Percentiles rank a stretch among this genome's conserved stretches.
phyloP scores from a whole-genome alignment of 2,888 invertebrate species.

The Chloroclysta siterata region DNA sequence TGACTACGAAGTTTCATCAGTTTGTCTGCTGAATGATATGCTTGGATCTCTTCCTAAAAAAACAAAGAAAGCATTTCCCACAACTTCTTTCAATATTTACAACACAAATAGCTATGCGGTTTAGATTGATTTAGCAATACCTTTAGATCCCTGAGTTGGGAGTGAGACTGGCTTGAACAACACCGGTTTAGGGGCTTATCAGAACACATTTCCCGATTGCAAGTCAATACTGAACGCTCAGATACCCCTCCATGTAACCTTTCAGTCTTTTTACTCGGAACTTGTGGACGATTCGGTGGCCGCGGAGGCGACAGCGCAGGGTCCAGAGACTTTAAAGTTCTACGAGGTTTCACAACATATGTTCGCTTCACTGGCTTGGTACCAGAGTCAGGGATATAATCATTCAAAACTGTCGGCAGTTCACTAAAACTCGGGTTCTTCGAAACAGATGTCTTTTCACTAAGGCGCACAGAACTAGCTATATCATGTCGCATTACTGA shows the following conservation, averaged over 20 bases:
- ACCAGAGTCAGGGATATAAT: constrained; percentile 57
- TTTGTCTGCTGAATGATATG: constrained; percentile 66
- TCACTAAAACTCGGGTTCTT: constrained; percentile 65
- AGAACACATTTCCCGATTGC: constrained; percentile 55
- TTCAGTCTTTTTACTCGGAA: constrained; percentile 41
- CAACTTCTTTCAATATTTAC: too few relatives aligned
- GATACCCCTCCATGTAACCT: constrained; percentile 54
- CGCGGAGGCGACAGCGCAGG: constrained; percentile 59
- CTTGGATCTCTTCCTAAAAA: constrained; percentile 76
- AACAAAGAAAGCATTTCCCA: neutral
- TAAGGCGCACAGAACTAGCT: constrained; percentile 58
- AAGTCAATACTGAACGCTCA: constrained; percentile 55
- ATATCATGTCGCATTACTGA: constrained; percentile 66
- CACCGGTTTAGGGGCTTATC: constrained; percentile 60
- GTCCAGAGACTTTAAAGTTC: constrained; percentile 69
- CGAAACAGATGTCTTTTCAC: constrained; percentile 71
- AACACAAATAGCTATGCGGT: neutral
- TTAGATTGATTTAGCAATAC: constrained; percentile 41
- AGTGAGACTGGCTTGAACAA: constrained; percentile 67
- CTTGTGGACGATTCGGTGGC: constrained; percentile 40
- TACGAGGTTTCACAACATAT: constrained; percentile 67
- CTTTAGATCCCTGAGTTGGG: constrained; percentile 69
- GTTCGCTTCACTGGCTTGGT: constrained; percentile 52
- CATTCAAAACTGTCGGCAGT: constrained; percentile 70
- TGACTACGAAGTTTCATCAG: constrained; percentile 59